Base-by-base conservation (phyloP, 2,888 invertebrate genomes). In the Muschampia plurimacula region DNA sequence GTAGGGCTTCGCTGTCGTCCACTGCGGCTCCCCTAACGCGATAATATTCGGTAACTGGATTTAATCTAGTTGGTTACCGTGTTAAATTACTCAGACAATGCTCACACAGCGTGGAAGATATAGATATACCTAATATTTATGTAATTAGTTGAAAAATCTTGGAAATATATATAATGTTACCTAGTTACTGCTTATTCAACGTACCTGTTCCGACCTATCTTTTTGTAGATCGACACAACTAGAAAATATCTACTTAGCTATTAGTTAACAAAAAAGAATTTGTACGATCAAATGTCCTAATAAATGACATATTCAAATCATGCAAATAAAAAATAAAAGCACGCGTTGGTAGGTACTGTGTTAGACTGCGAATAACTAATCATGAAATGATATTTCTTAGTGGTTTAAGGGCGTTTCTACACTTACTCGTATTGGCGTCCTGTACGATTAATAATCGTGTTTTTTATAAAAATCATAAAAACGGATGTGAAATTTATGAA, bases 1-100 rank as follows among this genome's bases (percentile, higher is more conserved):
- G 77, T 86, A 84, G 55, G 91, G 91, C 88, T 91, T 91, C 92
- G 52, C 60, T 28, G 77, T 76, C 77, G 76, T 78, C 75, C 71
- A 74, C 74, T 74, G 74, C 72, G 77, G 79, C 79, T 82, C 82
- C 77, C 82, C 80, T 89, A 88, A 87, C 87, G 84, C 88, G 85
- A 88, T 90, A 86, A 86, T 88, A 89, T 87, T 87, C 79, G 77
- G 84, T 92, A 92, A 92, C 83, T 83, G 89, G 91, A 91, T 92
- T 91, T 89, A 63, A 65, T 41, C 15, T 36, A 70, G 44, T 44
- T 49, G 6, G n/a, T 22, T 57, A 57, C 28, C 39, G 57, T 52
- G 67, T 67, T 39, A 66, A 67, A 63, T 60, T 52, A 62, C 49
- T 62, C 32, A 32, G 36, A 28, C 60, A 32, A 36, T 36, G 36